phyloP scores from a whole-genome alignment of 1,140 invertebrate species.

The Galendromus occidentalis region DNA sequence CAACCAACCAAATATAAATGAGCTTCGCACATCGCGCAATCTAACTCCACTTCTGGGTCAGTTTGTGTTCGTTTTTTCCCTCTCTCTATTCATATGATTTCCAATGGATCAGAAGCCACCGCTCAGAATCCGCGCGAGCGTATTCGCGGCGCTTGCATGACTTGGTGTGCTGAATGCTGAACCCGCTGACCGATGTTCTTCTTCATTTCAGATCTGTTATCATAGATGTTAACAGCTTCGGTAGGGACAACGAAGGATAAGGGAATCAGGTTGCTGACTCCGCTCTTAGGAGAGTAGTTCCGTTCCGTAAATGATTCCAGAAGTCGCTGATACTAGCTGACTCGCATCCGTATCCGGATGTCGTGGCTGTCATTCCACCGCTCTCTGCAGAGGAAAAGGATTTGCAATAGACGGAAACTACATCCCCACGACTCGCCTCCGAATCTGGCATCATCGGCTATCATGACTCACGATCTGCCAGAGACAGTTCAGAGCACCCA shows the following conservation, averaged over 20 bases:
- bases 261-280: no score
- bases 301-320: no score
- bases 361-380: no score
- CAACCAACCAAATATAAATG: background rate
- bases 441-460: no score
- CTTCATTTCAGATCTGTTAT: slow-evolving; percentile 9
- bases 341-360: no score
- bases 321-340: no score
- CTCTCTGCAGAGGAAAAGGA: no score
- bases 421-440: no score
- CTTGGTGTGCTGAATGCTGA: background rate
- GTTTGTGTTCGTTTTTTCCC: background rate
- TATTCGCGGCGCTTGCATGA: background rate
- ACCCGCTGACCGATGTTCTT: background rate
- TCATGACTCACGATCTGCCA: no score
- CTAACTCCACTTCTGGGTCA: background rate
- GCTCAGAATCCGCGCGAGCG: background rate
- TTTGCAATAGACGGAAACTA: no score
- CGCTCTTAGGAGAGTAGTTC: no score
- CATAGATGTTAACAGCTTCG: background rate
- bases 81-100: background rate
- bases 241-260: background rate
- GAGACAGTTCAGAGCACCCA: no score
- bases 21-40: background rate
- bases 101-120: background rate